Percentiles rank a stretch among this genome's conserved stretches.
Conservation (phyloP, 1,140 invertebrate species). For the Archivesica marissinica region DNA sequence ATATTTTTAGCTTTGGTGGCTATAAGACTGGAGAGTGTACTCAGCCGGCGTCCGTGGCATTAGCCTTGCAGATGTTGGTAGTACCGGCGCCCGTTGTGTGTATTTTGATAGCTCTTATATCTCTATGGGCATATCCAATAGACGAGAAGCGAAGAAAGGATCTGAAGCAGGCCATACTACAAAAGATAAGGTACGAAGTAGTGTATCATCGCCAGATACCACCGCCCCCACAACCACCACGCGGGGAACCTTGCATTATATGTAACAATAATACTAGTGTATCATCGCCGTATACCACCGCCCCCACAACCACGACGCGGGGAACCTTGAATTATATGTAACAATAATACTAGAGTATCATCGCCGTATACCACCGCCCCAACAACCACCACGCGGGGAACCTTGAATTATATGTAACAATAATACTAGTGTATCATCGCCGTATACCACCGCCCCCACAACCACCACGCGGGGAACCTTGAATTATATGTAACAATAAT, state of each 20-base stretch:
- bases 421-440: no score
- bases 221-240: no score
- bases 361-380: no score
- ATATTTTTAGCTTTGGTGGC: conserved; percentile 73
- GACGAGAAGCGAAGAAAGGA: conserved; percentile 69
- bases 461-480: no score
- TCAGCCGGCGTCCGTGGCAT: conserved; percentile 75
- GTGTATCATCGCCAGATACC: no score
- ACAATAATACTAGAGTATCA: not conserved
- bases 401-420: no score
- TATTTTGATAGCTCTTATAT: conserved; percentile 71
- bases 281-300: not conserved
- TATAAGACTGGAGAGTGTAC: conserved; percentile 76
- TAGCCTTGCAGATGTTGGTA: conserved; percentile 76
- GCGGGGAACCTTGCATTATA: no score
- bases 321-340: not conserved
- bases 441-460: no score
- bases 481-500: no score
- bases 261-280: no score
- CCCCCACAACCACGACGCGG: not conserved
- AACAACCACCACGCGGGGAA: no score
- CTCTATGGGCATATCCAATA: conserved; percentile 78
- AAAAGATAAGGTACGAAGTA: not conserved
- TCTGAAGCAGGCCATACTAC: conserved; percentile 59
- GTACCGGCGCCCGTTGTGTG: conserved; percentile 78